A percentile compares a stretch with the other conserved stretches of the same genome.
Evolutionary conservation across 2,797 vertebrate species (phyloP).

Genomic region (Nyctalus aviator): DNA sequence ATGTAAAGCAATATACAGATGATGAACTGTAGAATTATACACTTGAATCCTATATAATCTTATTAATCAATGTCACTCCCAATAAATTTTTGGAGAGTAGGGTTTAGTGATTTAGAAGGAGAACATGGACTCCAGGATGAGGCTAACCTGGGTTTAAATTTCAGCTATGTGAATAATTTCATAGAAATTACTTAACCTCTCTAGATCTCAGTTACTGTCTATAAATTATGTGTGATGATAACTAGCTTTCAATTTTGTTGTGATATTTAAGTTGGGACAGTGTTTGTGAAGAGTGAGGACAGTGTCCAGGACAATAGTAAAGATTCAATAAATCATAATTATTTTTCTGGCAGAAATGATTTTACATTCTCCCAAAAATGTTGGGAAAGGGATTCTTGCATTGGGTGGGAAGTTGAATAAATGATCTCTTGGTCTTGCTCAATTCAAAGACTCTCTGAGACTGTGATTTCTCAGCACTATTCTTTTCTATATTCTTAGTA

Average conservation of each 20-base stretch:
- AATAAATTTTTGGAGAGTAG: background rate
- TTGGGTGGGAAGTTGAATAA: constrained; percentile 31
- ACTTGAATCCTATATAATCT: background rate
- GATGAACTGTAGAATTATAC: background rate
- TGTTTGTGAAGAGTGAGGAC: constrained; percentile 9
- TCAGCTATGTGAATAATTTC: constrained; percentile 31
- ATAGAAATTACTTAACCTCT: constrained; percentile 32
- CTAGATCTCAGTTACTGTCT: constrained; percentile 43
- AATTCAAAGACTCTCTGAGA: constrained; percentile 47
- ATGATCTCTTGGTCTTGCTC: constrained; percentile 18
- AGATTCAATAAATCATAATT: constrained; percentile 45
- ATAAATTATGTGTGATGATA: background rate
- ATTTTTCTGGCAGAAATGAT: constrained; percentile 43
- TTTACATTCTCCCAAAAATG: constrained; percentile 42
- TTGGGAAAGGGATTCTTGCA: constrained; percentile 10
- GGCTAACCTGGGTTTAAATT: background rate
- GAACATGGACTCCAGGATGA: background rate
- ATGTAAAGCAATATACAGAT: background rate
- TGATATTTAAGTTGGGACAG: constrained; percentile 26
- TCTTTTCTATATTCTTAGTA: constrained; percentile 42
- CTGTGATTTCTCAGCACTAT: background rate
- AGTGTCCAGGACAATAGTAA: background rate
- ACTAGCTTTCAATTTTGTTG: constrained; percentile 14
- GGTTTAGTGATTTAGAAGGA: background rate
- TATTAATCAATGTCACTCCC: background rate